Percentiles rank a stretch among this genome's conserved stretches.
Conservation (phyloP, 1,140 invertebrate genomes). For the Papilio glaucus region DNA sequence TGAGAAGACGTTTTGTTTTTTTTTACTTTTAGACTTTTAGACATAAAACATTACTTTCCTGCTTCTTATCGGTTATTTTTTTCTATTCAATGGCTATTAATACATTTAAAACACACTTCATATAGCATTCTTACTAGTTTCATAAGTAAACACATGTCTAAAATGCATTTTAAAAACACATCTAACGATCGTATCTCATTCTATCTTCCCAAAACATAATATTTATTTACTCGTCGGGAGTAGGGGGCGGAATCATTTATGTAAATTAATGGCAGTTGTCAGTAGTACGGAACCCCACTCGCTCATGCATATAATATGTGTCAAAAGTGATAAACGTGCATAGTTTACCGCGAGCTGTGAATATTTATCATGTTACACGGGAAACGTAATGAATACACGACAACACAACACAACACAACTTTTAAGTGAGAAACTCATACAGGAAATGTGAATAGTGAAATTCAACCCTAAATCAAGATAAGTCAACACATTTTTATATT, state of each 20-base stretch:
- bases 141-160: not conserved
- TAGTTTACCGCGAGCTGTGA: slow-evolving; percentile 8
- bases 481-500: no score
- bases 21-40: no score
- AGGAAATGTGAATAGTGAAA: no score
- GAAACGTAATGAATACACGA: slow-evolving; percentile 3
- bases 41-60: no score
- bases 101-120: not conserved
- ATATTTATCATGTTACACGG: slow-evolving; percentile 30
- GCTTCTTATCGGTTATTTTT: no score
- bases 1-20: no score
- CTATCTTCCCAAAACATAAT: slow-evolving; percentile 22
- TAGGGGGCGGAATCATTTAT: slow-evolving; percentile 22
- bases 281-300: slow-evolving; percentile 26
- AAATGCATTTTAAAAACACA: not conserved
- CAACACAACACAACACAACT: not conserved
- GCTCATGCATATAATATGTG: slow-evolving; percentile 34
- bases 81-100: no score
- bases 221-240: slow-evolving; percentile 1
- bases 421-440: not conserved
- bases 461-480: no score
- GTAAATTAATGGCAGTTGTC: slow-evolving; percentile 36
- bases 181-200: not conserved
- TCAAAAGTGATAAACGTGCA: slow-evolving; percentile 32
- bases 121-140: not conserved